Evolutionary conservation across 2,888 invertebrate genomes (phyloP).

Genomic region (Tetropium fuscum): DNA sequence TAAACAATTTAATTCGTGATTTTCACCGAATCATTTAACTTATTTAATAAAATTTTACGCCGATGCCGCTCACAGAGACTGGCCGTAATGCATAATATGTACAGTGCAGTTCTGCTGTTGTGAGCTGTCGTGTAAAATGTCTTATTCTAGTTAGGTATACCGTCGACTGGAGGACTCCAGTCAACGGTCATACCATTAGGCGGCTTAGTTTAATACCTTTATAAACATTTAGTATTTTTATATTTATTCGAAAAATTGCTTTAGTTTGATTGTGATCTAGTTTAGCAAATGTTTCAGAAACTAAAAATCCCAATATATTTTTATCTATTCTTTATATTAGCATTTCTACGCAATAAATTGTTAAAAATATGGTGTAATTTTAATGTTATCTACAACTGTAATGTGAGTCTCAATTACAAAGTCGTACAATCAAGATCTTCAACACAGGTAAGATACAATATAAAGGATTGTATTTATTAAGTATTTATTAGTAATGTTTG

Average conservation of each 20-base stretch:
- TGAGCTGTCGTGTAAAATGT: conserved; percentile 22
- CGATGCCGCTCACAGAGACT: conserved; percentile 12
- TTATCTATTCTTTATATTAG: conserved; percentile 23
- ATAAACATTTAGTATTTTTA: conserved; percentile 6
- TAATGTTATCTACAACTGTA: background rate
- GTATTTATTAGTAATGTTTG: too few relatives aligned
- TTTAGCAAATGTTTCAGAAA: conserved; percentile 12
- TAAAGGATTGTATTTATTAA: too few relatives aligned
- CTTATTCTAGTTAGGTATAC: conserved; percentile 1
- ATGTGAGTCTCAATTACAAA: background rate
- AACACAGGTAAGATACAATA: too few relatives aligned
- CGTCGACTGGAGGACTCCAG: too few relatives aligned
- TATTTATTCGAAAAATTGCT: conserved; percentile 19
- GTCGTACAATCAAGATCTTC: background rate
- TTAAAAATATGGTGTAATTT: background rate
- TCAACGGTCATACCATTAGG: background rate
- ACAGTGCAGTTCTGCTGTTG: conserved; percentile 17
- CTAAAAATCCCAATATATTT: conserved; percentile 25
- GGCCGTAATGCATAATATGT: conserved; percentile 26
- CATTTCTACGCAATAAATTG: conserved; percentile 29
- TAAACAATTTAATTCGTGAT: conserved; percentile 12
- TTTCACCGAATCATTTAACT: conserved; percentile 3
- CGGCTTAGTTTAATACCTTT: conserved; percentile 2
- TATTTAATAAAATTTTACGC: conserved; percentile 20
- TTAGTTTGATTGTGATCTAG: conserved; percentile 25